phyloP scores from a whole-genome alignment of 2,888 invertebrate species.

The Apocheima hispidaria region DNA sequence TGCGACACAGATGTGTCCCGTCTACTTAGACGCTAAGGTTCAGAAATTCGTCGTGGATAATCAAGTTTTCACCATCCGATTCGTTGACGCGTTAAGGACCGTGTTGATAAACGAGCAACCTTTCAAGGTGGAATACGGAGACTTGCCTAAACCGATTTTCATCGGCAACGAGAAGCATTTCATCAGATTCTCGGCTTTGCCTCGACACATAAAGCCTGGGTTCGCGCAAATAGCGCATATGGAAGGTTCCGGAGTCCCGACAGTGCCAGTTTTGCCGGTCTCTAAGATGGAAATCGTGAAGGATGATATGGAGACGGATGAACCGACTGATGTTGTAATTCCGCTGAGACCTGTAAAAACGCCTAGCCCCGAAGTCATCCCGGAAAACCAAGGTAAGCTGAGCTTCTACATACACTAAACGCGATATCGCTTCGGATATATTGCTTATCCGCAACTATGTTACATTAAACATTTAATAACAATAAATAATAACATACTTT shows the following conservation, averaged over 20 bases:
- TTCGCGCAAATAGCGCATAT: constrained; percentile 89
- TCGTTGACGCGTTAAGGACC: constrained; percentile 91
- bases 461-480: too few relatives aligned
- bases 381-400: constrained; percentile 70
- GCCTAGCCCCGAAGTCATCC: constrained; percentile 68
- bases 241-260: constrained; percentile 83
- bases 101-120: constrained; percentile 92
- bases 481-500: too few relatives aligned
- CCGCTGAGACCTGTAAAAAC: constrained; percentile 58
- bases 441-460: too few relatives aligned
- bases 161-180: constrained; percentile 92
- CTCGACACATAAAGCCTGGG: constrained; percentile 90
- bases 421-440: too few relatives aligned
- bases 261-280: constrained; percentile 46
- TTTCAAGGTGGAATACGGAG: constrained; percentile 93
- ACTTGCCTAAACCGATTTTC: constrained; percentile 92
- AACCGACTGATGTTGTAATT: constrained; percentile 40
- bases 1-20: constrained; percentile 91
- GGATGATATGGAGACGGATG: constrained; percentile 62
- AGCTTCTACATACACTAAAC: background rate
- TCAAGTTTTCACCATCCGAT: constrained; percentile 90
- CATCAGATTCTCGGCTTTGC: constrained; percentile 92
- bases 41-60: constrained; percentile 92
- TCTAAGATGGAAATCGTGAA: constrained; percentile 49
- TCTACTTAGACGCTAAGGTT: constrained; percentile 93